phyloP scores from a whole-genome alignment of 2,113 vertebrate genomes.

The Castor canadensis region DNA sequence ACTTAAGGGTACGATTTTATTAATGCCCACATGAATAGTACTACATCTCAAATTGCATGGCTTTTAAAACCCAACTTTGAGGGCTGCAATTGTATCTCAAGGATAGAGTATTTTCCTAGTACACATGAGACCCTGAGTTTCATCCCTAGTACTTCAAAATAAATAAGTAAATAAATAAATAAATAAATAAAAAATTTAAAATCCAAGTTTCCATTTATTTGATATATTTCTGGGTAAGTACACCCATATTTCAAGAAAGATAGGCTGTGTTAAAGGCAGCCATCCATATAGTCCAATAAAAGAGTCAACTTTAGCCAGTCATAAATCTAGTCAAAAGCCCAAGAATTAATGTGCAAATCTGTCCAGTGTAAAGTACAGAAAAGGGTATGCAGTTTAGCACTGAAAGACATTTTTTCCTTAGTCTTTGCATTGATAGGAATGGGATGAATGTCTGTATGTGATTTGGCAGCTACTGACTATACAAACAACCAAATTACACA shows the following conservation, averaged over 20 bases:
- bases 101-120: neutral
- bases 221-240: neutral
- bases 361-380: neutral
- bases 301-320: neutral
- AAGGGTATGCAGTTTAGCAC: neutral
- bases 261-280: neutral
- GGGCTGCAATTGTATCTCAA: neutral
- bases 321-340: neutral
- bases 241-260: neutral
- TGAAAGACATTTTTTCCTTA: neutral
- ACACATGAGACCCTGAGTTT: neutral
- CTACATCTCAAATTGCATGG: neutral
- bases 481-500: neutral
- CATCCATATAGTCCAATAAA: neutral
- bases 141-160: neutral
- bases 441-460: neutral
- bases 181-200: neutral
- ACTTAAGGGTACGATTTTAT: neutral
- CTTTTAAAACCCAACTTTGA: neutral
- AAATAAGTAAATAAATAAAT: neutral
- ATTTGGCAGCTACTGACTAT: neutral
- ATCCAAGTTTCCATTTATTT: neutral
- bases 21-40: neutral
- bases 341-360: neutral
- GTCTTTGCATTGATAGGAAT: neutral